A percentile compares a stretch with the other conserved stretches of the same genome.
Conservation (phyloP, 2,888 invertebrate species). For the Lymantria monacha region DNA sequence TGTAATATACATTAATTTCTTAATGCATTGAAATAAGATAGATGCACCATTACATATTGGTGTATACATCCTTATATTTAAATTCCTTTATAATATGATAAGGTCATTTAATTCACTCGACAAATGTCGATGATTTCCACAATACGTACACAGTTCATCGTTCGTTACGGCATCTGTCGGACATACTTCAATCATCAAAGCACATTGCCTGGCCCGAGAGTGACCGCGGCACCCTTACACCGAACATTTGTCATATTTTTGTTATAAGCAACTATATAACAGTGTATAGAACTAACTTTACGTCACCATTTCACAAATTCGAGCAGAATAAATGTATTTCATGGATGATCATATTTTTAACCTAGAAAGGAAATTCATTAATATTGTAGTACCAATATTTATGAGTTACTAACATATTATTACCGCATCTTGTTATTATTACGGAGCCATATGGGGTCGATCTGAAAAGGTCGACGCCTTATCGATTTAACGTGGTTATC, state of each 20-base stretch:
- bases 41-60: no score
- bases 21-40: no score
- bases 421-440: not conserved
- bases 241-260: slow-evolving; percentile 30
- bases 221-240: slow-evolving; percentile 25
- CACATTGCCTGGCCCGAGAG: slow-evolving; percentile 20
- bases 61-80: no score
- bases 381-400: no score
- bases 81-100: no score
- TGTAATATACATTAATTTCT: no score
- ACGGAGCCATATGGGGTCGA: slow-evolving; percentile 3
- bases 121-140: slow-evolving; percentile 15
- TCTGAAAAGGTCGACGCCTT: slow-evolving; percentile 12
- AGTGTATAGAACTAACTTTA: no score
- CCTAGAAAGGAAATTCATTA: no score
- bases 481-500: slow-evolving; percentile 8
- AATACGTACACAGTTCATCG: slow-evolving; percentile 41
- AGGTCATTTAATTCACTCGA: not conserved
- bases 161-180: slow-evolving; percentile 50
- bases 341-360: no score
- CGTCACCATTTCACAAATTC: no score
- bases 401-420: no score
- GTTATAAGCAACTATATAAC: not conserved
- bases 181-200: slow-evolving; percentile 53
- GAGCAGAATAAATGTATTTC: no score